Evolutionary conservation across 2,888 invertebrate genomes (phyloP), one percentile per base, ranked within the genome.

Genomic region (Ptilodon capucinus): DNA sequence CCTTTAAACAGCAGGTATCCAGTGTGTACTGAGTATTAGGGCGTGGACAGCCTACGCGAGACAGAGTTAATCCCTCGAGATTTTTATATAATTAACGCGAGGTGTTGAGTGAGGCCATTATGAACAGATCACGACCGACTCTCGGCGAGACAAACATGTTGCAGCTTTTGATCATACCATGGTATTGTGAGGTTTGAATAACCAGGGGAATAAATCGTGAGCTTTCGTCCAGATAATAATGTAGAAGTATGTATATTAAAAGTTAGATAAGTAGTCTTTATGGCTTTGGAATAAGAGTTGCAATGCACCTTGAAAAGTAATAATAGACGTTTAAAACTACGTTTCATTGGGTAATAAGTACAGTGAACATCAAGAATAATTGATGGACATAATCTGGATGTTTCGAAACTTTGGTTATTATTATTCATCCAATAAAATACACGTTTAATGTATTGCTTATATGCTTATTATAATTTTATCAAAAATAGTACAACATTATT

Each of bases 51-150:
- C 69, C 63, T 61, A 69, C 69, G 64, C 67, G 50, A 58, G 60
- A 55, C 51, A 44, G 56, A 64, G 60, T 64, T 79, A 79, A 83
- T 82, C 77, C 76, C 63, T 61, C 56, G 64, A 68, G 66, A 74
- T 80, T 80, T 80, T 79, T 76, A 74, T 82, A 76, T 81, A 80
- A 83, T 81, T 79, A 74, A 64, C 68, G 62, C 64, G 65, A 76
- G 69, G 74, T 76, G 74, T 72, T 65, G 71, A 76, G 68, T 64
- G 58, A 54, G 54, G 55, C 69, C 71, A 74, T 77, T 74, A 74
- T 71, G 53, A 66, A 68, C 66, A 66, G 68, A 73, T 75, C 70
- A 70, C 56, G 62, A 54, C 57, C 60, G 57, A 68, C 66, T 66
- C 60, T 63, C 54, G 54, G 19, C 53, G 53, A 66, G 65, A 69